Evolutionary conservation across 2,888 invertebrate genomes (phyloP).

Genomic region (Papilio gigon): DNA sequence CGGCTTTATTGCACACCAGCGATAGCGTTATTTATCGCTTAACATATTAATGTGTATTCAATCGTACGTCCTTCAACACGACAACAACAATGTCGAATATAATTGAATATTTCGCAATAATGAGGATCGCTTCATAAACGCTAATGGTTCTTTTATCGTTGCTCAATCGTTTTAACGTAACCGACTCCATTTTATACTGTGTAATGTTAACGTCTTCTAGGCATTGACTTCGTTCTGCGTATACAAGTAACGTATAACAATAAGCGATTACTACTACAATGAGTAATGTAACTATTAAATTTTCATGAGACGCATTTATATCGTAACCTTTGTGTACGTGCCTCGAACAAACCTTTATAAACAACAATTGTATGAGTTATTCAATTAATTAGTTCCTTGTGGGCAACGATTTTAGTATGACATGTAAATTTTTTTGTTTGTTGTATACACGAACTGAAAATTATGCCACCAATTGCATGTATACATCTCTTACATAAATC

Average conservation of each 20-base stretch:
- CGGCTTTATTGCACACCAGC: constrained; percentile 53
- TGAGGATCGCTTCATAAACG: constrained; percentile 51
- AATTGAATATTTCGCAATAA: constrained; percentile 50
- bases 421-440: not conserved
- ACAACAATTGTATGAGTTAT: constrained; percentile 59
- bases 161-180: constrained; percentile 48
- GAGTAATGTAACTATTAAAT: constrained; percentile 64
- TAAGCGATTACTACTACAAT: constrained; percentile 49
- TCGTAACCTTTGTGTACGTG: constrained; percentile 68
- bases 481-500: not conserved
- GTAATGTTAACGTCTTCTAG: constrained; percentile 13
- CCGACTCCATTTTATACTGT: constrained; percentile 23
- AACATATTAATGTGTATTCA: constrained; percentile 45
- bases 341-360: constrained; percentile 51
- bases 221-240: constrained; percentile 4
- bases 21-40: constrained; percentile 55
- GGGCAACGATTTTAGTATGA: constrained; percentile 3
- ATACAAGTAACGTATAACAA: constrained; percentile 38
- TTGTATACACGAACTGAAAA: not conserved
- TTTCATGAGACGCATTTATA: constrained; percentile 68
- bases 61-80: constrained; percentile 44
- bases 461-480: not conserved
- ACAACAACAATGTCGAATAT: constrained; percentile 44
- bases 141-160: constrained; percentile 46
- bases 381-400: constrained; percentile 41